Percentiles rank a stretch among this genome's conserved stretches.
Evolutionary conservation across 1,140 invertebrate species (phyloP).

Genomic region (Platorchestia sp.): DNA sequence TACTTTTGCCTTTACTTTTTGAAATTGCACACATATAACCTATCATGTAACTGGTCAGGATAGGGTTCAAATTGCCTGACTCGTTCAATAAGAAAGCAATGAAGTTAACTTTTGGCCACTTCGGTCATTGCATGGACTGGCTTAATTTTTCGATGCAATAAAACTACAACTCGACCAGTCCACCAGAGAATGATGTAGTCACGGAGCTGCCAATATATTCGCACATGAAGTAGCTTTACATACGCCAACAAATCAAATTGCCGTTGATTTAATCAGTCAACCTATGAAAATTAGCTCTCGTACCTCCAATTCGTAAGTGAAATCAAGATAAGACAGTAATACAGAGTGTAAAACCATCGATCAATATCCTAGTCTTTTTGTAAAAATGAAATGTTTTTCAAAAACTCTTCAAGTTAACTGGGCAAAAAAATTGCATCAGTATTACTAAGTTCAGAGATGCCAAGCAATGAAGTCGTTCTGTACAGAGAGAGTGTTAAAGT

Average conservation of each 20-base stretch:
- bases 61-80: background rate
- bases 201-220: no score
- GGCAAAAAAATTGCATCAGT: no score
- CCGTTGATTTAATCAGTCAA: background rate
- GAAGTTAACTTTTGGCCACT: background rate
- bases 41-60: background rate
- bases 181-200: no score
- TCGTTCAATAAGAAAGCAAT: background rate
- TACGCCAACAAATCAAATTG: background rate
- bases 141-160: background rate
- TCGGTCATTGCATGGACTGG: background rate
- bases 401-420: no score
- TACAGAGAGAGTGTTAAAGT: no score
- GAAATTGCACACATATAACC: background rate
- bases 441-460: no score
- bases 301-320: background rate
- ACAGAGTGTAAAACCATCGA: no score
- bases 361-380: no score
- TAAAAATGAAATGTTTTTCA: no score
- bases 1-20: background rate
- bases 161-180: background rate
- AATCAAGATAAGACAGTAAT: no score
- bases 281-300: background rate
- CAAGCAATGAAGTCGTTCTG: no score
- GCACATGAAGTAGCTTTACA: background rate